Evolutionary conservation across 2,113 vertebrate species (phyloP).

Genomic region (Aix galericulata): DNA sequence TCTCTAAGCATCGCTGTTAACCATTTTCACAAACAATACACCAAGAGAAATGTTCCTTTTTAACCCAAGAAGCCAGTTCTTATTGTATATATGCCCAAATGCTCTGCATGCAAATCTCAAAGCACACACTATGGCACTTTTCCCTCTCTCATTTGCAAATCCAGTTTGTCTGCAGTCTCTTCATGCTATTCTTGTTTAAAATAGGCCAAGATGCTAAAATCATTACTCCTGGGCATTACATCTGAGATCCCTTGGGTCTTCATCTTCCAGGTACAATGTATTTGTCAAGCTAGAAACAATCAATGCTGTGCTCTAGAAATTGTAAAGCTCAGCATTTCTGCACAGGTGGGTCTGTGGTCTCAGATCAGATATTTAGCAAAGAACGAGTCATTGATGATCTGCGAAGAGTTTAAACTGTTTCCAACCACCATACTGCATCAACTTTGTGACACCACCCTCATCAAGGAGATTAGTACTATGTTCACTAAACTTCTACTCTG

Average conservation of each 20-base stretch:
- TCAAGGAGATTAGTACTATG: not conserved
- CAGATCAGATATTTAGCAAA: not conserved
- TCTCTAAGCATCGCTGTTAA: not conserved
- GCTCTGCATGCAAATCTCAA: not conserved
- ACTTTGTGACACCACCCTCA: not conserved
- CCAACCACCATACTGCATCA: not conserved
- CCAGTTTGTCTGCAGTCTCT: not conserved
- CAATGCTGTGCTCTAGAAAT: not conserved
- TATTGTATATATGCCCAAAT: not conserved
- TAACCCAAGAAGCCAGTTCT: not conserved
- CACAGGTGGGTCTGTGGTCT: not conserved
- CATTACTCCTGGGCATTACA: rapidly evolving
- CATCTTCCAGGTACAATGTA: not conserved
- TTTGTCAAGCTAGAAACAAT: not conserved
- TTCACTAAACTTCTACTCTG: not conserved
- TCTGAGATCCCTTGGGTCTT: not conserved
- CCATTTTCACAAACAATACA: not conserved
- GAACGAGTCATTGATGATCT: not conserved
- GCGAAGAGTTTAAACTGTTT: not conserved
- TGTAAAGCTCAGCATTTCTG: not conserved
- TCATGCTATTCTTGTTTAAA: not conserved
- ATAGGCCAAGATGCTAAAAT: not conserved
- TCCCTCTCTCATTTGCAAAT: not conserved
- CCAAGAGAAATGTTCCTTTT: not conserved
- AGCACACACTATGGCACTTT: not conserved